Evolutionary conservation across 2,113 vertebrate species (phyloP).

Genomic region (Rhadina sibilatrix): DNA sequence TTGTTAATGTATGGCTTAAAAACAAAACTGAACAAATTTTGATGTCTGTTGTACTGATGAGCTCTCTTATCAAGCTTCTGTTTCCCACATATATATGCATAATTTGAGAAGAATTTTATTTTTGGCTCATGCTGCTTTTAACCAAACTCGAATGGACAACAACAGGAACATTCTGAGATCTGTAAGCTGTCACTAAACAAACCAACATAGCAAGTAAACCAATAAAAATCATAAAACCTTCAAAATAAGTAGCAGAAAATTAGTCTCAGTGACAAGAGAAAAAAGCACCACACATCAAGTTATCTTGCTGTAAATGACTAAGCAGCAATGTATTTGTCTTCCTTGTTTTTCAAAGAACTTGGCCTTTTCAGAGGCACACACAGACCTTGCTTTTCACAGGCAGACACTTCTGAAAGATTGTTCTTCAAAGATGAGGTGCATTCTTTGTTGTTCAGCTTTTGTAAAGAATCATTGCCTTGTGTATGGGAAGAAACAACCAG

Average conservation of each 20-base stretch:
- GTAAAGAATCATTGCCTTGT: neutral
- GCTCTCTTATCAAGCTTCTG: neutral
- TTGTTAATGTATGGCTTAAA: neutral
- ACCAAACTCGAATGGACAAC: neutral
- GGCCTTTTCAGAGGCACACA: conserved; percentile 20
- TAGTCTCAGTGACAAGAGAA: neutral
- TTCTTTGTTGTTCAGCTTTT: conserved; percentile 14
- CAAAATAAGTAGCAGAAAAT: neutral
- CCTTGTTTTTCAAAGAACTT: conserved; percentile 26
- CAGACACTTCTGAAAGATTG: neutral
- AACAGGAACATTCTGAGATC: neutral
- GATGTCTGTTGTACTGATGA: neutral
- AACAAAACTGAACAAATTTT: neutral
- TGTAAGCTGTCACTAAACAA: neutral
- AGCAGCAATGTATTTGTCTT: conserved; percentile 8
- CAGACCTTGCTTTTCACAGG: conserved; percentile 36
- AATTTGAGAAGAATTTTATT: neutral
- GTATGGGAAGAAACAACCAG: neutral
- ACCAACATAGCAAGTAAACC: neutral
- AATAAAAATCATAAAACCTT: neutral
- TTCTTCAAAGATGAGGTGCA: conserved; percentile 29
- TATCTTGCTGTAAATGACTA: neutral
- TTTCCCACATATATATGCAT: neutral
- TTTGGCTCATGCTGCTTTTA: neutral
- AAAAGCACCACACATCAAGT: neutral